Evolutionary conservation across 2,113 vertebrate species (phyloP).

Genomic region (Agelaius tricolor): DNA sequence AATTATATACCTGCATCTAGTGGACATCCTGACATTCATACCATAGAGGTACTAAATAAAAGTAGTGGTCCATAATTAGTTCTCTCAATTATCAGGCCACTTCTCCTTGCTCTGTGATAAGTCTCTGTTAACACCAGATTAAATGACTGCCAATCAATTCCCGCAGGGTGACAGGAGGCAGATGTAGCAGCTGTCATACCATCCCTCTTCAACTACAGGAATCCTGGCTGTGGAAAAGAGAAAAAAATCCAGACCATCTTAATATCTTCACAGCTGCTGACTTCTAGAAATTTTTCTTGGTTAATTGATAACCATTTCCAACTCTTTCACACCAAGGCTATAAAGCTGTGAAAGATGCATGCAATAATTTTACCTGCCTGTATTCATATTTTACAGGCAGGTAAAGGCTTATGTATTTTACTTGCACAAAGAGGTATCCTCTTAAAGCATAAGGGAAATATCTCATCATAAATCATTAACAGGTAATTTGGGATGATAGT

Average conservation of each 20-base stretch:
- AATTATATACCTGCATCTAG: neutral
- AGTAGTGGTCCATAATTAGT: constrained; percentile 11
- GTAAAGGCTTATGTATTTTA: neutral
- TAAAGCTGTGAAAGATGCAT: neutral
- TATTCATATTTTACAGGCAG: neutral
- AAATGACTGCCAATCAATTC: constrained; percentile 18
- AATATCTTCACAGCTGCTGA: neutral
- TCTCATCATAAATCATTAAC: neutral
- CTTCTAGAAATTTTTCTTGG: constrained; percentile 11
- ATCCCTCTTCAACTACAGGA: neutral
- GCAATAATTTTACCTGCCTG: neutral
- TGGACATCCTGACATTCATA: neutral
- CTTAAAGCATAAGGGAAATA: neutral
- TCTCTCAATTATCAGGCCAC: neutral
- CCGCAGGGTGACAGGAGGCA: neutral
- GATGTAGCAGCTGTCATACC: constrained; percentile 37
- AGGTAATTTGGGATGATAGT: neutral
- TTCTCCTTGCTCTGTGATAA: neutral
- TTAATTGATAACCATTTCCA: neutral
- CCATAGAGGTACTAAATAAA: neutral
- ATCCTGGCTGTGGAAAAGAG: constrained; percentile 28
- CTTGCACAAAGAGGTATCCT: neutral
- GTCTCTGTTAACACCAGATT: constrained; percentile 23
- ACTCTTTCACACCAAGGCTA: neutral
- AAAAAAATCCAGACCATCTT: neutral